Evolutionary conservation across 1,140 invertebrate species (phyloP).

Genomic region (Drosophila guanche): DNA sequence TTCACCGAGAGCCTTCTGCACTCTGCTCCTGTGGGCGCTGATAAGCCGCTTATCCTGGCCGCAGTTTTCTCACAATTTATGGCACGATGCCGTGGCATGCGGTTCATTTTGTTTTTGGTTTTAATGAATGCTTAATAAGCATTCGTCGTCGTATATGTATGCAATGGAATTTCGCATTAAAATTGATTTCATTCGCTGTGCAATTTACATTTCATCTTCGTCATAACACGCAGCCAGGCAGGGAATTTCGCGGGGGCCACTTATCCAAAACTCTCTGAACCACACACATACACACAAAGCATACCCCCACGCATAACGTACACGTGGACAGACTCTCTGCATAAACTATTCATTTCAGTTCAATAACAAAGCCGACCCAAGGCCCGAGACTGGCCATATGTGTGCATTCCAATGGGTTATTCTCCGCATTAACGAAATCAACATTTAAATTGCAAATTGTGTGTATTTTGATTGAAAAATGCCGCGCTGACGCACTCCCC

Average conservation of each 20-base stretch:
- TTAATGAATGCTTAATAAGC: constrained; percentile 58
- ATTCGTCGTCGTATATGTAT: constrained; percentile 54
- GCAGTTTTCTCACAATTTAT: constrained; percentile 56
- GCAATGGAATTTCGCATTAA: constrained; percentile 51
- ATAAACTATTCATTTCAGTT: constrained; percentile 66
- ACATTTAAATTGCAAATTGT: constrained; percentile 78
- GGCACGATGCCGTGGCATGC: constrained; percentile 20
- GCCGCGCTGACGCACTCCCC: constrained; percentile 34
- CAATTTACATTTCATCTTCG: constrained; percentile 58
- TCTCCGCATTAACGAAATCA: constrained; percentile 70
- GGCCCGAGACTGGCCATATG: constrained; percentile 53
- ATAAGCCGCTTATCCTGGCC: constrained; percentile 63
- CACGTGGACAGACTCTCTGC: constrained; percentile 17
- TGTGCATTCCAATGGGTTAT: constrained; percentile 54
- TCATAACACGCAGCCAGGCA: constrained; percentile 46
- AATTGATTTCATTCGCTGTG: constrained; percentile 60
- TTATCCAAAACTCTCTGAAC: constrained; percentile 14
- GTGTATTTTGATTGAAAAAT: constrained; percentile 60
- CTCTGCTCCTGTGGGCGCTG: constrained; percentile 19
- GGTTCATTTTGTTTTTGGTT: constrained; percentile 22
- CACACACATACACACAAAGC: not conserved
- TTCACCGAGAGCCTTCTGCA: not conserved
- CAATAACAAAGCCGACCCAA: constrained; percentile 47
- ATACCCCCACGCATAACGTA: constrained; percentile 12
- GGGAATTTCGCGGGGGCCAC: constrained; percentile 29